Evolutionary conservation across 1,140 invertebrate genomes (phyloP).

Genomic region (Lycorma delicatula): DNA sequence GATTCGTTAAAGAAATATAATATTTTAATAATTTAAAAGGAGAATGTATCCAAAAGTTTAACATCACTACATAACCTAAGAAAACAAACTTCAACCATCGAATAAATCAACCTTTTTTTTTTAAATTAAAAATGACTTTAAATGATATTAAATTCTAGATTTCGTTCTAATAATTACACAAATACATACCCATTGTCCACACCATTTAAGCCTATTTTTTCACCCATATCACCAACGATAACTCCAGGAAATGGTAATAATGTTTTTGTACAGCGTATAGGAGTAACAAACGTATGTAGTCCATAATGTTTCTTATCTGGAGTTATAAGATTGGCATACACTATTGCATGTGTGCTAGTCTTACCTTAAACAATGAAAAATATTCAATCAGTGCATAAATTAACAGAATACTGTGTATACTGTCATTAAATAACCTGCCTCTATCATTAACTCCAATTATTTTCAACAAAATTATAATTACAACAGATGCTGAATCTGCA

Average conservation of each 20-base stretch:
- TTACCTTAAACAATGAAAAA: constrained; percentile 54
- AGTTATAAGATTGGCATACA: constrained; percentile 84
- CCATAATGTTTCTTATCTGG: constrained; percentile 68
- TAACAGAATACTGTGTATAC: no score
- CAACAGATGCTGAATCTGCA: background rate
- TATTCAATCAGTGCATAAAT: no score
- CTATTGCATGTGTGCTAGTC: constrained; percentile 74
- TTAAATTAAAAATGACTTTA: no score
- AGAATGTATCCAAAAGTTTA: no score
- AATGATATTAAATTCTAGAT: no score
- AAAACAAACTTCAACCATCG: no score
- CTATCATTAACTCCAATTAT: constrained; percentile 12
- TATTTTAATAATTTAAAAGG: no score
- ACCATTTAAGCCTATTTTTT: constrained; percentile 80
- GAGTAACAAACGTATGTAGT: constrained; percentile 76
- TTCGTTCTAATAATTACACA: no score
- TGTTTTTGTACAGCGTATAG: constrained; percentile 67
- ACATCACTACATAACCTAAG: no score
- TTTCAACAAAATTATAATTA: background rate
- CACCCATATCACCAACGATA: constrained; percentile 73
- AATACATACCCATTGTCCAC: constrained; percentile 70
- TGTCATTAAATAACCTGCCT: no score
- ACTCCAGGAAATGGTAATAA: constrained; percentile 56
- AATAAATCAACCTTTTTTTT: no score
- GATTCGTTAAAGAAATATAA: no score